phyloP scores from a whole-genome alignment of 2,888 invertebrate genomes.

The Macrosiphum euphorbiae region DNA sequence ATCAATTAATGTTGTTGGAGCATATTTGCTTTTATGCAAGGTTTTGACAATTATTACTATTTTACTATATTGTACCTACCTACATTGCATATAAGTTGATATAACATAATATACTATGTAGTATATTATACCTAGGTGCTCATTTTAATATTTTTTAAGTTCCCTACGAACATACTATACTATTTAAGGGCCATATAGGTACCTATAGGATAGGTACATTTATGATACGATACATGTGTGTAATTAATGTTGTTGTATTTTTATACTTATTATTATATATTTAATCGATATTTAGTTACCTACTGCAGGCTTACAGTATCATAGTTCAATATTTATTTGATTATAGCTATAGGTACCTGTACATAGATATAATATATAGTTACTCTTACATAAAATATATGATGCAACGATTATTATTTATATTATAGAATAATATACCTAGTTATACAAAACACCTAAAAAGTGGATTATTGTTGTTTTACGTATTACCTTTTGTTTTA shows the following conservation, averaged over 20 bases:
- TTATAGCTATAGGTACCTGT: not conserved
- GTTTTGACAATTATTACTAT: not conserved
- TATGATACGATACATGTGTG: not conserved
- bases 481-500: not conserved
- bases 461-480: not conserved
- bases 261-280: not conserved
- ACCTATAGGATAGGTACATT: not conserved
- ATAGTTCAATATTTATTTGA: constrained; percentile 4
- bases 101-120: not conserved
- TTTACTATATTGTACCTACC: not conserved
- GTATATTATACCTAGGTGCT: not conserved
- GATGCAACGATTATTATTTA: not conserved
- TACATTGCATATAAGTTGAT: not conserved
- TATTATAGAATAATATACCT: not conserved
- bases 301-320: not conserved
- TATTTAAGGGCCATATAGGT: not conserved
- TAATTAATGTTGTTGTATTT: not conserved
- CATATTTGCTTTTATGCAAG: not conserved
- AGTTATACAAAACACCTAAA: not conserved
- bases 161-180: not conserved
- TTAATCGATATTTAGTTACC: not conserved
- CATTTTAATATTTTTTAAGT: not conserved
- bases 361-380: not conserved
- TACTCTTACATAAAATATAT: not conserved
- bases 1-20: not conserved